Percentiles rank a stretch among this genome's conserved stretches.
Conservation (phyloP, 2,888 invertebrate species). For the Carabus problematicus region DNA sequence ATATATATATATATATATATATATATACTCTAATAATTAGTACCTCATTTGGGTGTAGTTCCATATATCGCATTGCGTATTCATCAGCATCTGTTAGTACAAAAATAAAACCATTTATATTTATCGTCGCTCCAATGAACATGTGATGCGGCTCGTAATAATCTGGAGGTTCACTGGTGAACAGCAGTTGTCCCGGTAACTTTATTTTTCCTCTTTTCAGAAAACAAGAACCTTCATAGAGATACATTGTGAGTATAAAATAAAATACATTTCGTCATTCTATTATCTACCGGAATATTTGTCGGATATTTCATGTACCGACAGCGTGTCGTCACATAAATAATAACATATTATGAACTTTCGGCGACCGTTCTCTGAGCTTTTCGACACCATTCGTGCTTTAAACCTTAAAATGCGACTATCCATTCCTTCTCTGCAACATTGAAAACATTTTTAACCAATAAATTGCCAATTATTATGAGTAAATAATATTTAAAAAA, state of each 20-base stretch:
- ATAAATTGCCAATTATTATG: too few species aligned
- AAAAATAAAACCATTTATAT: conserved; percentile 81
- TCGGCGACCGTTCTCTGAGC: conserved; percentile 69
- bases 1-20: too few species aligned
- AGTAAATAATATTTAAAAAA: not conserved
- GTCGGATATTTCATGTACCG: conserved; percentile 78
- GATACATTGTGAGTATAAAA: conserved; percentile 1
- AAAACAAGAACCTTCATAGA: conserved; percentile 57
- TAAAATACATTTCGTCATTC: conserved; percentile 4
- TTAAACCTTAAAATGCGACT: conserved; percentile 81
- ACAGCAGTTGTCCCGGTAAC: conserved; percentile 76
- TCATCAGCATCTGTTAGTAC: conserved; percentile 82
- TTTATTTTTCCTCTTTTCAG: conserved; percentile 73
- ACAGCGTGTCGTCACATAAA: conserved; percentile 83
- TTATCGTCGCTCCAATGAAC: conserved; percentile 81
- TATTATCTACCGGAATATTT: conserved; percentile 71
- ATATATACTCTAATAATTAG: too few species aligned
- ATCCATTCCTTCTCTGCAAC: conserved; percentile 70
- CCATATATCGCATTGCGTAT: conserved; percentile 88
- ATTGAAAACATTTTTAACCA: conserved; percentile 2
- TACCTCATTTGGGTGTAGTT: conserved; percentile 77
- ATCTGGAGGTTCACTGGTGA: conserved; percentile 73
- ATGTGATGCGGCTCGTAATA: conserved; percentile 82
- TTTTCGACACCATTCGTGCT: conserved; percentile 77
- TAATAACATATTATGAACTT: conserved; percentile 83